Base-by-base conservation (phyloP, 2,113 vertebrate genomes). In the Microcebus jonahi region DNA sequence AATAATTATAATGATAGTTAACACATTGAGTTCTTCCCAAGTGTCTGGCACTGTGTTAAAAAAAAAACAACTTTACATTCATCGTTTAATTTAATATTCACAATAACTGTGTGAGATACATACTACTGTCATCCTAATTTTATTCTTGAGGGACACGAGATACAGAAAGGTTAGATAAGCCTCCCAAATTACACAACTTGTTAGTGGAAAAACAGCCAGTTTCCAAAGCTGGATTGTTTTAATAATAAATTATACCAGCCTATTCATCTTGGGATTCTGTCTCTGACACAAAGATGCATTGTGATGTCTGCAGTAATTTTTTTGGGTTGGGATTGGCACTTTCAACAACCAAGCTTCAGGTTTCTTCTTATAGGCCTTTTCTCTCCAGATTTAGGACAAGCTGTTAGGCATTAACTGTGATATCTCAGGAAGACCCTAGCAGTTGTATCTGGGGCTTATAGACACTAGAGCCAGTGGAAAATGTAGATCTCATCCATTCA, bases 1-100 rank as follows among this genome's bases (percentile, higher is more conserved):
- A 39, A 70, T 71, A 61, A 86, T 77, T 93, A 50, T 48, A 88
- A 50, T 85, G 65, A 50, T 45, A 84, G n/a, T 53, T 70, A 81
- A 81, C 29, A 48, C 34, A 80, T 12, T 31, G 6, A 83, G 63
- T 76, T 95, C 48, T 88, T 90, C 31, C 23, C 67, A 97, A 79
- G 27, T 85, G 23, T 90, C 36, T 92, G 76, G 5, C 91, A 90
- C 36, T 73, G 39, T 77, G 42, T 97, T 91, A 48, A 90, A 48
- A 45, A 45, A 90, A 48, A 45, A 45, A 48, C 89, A 82, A 25
- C 36, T 76, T 97, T 85, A 96, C 39, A 53, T 71, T 27, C 53
- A 88, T 88, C 61, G 81, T 96, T 92, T 95, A 75, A 91, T 71
- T 97, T 94, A 95, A 75, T 68, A 83, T 87, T 92, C 18, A 68